Base-by-base conservation (phyloP, 2,113 vertebrate genomes). In the Trogon surrucura region DNA sequence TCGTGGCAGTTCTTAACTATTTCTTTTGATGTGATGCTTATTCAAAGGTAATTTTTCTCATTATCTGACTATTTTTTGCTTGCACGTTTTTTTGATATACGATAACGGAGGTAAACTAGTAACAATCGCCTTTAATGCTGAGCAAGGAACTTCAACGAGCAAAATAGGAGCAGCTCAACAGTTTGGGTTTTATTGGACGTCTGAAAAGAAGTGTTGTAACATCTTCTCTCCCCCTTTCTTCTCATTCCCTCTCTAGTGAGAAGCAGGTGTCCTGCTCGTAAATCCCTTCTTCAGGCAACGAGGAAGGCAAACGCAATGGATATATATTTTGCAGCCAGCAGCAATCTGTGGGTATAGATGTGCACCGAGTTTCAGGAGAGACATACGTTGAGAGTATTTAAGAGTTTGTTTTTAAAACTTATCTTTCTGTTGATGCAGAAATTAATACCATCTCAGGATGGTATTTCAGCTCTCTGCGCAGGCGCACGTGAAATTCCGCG, bases 31-130 rank as follows among this genome's bases (percentile, higher is more conserved):
- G 32, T 53, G 50, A 56, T 71, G 6, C 57, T 95, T 86, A 86
- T 61, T 94, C 83, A 86, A 86, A 81, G 58, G 80, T 88, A 75
- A 67, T 90, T 90, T 94, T 86, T 81, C 80, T 95, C 56, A 9
- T 96, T 92, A 69, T 72, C 77, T 57, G 77, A 67, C 75, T 80
- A n/a, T 82, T 85, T 94, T 89, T 36, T 83, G 34, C 67, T 89
- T 74, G 45, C 80, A 12, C 6, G 0, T 48, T 89, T 48, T 89
- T 92, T 83, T 64, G 69, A 69, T 78, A 17, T 7, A 13, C 13
- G 47, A 61, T 51, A 93, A 91, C 53, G 50, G 75, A 32, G 56
- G 16, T 30, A 88, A 93, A 92, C 41, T 17, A 47, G 70, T 8
- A 56, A 60, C 75, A 74, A 88, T 78, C 1, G 1, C 25, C 48